Evolutionary conservation across 2,797 vertebrate genomes (phyloP).

Genomic region (Hybognathus amarus): DNA sequence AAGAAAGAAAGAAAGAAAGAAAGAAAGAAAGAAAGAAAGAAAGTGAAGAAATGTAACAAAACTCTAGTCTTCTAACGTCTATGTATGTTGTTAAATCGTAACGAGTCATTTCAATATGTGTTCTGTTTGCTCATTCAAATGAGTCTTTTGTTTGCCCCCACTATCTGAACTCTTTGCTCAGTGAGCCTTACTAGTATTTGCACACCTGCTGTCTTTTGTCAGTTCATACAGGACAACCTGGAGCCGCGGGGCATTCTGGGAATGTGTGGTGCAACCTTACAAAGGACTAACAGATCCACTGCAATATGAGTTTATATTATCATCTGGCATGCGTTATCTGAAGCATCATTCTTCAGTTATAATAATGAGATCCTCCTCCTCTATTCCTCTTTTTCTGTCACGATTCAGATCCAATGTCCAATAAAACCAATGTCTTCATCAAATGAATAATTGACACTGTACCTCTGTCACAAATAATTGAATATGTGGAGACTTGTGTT

Average conservation of each 20-base stretch:
- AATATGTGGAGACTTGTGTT: background rate
- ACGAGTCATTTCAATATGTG: slow-evolving; percentile 56
- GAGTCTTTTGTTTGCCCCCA: slow-evolving; percentile 72
- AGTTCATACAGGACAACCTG: slow-evolving; percentile 70
- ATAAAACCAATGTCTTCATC: slow-evolving; percentile 31
- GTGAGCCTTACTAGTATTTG: slow-evolving; percentile 76
- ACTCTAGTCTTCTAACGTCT: background rate
- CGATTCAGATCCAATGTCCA: background rate
- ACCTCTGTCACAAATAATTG: slow-evolving; percentile 26
- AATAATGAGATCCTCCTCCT: slow-evolving; percentile 61
- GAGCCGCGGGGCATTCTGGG: slow-evolving; percentile 77
- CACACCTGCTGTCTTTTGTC: slow-evolving; percentile 84
- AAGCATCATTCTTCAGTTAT: slow-evolving; percentile 54
- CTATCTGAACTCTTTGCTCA: slow-evolving; percentile 77
- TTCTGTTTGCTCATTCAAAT: slow-evolving; percentile 73
- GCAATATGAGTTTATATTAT: slow-evolving; percentile 53
- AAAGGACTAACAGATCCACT: slow-evolving; percentile 64
- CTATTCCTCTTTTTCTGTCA: slow-evolving; percentile 23
- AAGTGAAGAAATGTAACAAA: background rate
- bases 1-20: slow-evolving; percentile 7
- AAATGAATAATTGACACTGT: slow-evolving; percentile 36
- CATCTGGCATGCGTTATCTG: slow-evolving; percentile 60
- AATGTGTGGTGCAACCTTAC: slow-evolving; percentile 65
- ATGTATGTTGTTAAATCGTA: slow-evolving; percentile 40
- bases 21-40: background rate